Percentiles rank a stretch among this genome's conserved stretches.
These are phyloP conservation scores for Cloeon dipterum DNA, from an alignment of 2,888 invertebrate genomes.

Conservation along the genomic window DNA sequence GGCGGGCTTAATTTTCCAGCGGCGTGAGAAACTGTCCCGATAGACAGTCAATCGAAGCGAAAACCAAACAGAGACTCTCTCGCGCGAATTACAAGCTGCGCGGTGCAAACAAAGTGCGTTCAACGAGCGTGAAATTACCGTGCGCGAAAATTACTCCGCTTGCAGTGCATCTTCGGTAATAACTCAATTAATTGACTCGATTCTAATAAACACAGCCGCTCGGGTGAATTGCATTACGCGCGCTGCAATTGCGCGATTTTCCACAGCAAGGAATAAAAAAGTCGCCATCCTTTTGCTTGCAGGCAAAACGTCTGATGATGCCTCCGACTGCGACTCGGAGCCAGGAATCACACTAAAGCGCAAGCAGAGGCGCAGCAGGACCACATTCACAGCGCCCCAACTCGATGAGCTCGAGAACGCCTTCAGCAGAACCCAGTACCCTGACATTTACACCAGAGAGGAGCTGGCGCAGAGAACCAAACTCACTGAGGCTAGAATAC, in stretches of 20 bases:
- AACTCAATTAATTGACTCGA: too few relatives aligned
- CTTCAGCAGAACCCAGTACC: constrained; percentile 84
- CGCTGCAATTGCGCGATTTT: not conserved
- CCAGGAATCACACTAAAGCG: constrained; percentile 75
- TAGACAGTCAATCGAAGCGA: too few relatives aligned
- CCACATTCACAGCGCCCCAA: constrained; percentile 86
- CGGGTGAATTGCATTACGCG: not conserved
- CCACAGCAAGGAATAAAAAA: not conserved
- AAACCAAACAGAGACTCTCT: too few relatives aligned
- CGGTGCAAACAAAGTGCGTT: too few relatives aligned
- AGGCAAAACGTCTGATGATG: constrained; percentile 25
- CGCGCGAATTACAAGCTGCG: too few relatives aligned
- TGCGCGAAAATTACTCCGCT: too few relatives aligned
- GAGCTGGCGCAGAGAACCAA: constrained; percentile 78
- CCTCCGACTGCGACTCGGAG: constrained; percentile 69
- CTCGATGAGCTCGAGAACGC: constrained; percentile 76
- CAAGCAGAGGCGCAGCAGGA: constrained; percentile 76
- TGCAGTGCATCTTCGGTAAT: too few relatives aligned
- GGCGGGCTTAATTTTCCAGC: too few relatives aligned
- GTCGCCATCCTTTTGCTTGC: constrained; percentile 4
- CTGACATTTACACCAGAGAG: constrained; percentile 84
- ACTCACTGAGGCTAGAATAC: constrained; percentile 81
- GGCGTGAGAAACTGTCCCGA: too few relatives aligned
- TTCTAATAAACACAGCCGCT: not conserved
- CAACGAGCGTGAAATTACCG: too few relatives aligned